Evolutionary conservation across 2,797 vertebrate species (phyloP), one percentile per base, ranked within the genome.

Genomic region (Takifugu ocellatus): DNA sequence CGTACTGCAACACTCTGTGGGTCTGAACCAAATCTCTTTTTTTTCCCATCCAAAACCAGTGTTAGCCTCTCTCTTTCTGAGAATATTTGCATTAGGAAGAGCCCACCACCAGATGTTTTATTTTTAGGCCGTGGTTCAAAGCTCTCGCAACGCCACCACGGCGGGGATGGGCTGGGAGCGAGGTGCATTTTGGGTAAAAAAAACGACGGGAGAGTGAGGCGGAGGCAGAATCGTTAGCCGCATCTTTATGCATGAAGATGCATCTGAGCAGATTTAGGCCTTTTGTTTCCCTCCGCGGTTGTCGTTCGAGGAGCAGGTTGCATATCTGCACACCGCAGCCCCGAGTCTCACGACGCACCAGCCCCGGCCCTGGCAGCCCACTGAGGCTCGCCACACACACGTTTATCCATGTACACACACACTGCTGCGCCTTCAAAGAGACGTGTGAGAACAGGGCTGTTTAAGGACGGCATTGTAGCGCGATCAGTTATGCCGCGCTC

Each of bases 81-180:
- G 54, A 52, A 51, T 77, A 90, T 91, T 89, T 91, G 85, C 88
- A 91, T 89, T 89, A 66, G 70, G 87, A 84, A 14, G 14, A 87
- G 77, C 81, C 78, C 75, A 63, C 71, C 84, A 59, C 88, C 84
- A 90, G 79, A 86, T 89, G 16, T 77, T 88, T 88, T 91, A 91
- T 91, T 89, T 92, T 89, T 89, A 91, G 87, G 83, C 84, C 57
- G 44, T 50, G 71, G 88, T 88, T 90, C 79, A 87, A 88, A 78
- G 82, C 8, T 87, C 88, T 90, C 85, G 82, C 77, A 70, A 73
- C 70, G 49, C 64, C 78, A 68, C 80, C 83, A 84, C 84, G 84
- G 79, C 83, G 78, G 75, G 77, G 84, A 74, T 29, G 72, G 76
- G 73, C 84, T 74, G 56, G 72, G 81, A 70, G 21, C 59, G 58